These are phyloP conservation scores for Steinernema carpocapsae DNA, from an alignment of 2,888 invertebrate genomes.

Conservation along the genomic window DNA sequence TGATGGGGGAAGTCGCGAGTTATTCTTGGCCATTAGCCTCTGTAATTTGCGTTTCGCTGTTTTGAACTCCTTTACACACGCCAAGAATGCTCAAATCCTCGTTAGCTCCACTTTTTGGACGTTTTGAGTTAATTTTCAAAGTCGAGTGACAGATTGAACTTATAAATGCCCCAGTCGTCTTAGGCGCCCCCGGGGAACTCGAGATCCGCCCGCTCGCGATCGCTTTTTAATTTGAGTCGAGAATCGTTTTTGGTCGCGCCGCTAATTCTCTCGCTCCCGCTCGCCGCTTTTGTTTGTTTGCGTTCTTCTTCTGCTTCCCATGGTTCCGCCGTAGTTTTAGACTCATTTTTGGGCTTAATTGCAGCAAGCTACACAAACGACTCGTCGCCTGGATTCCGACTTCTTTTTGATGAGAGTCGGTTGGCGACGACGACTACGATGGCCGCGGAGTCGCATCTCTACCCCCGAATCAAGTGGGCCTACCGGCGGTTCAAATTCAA, in stretches of 20 bases:
- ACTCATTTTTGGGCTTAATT: slow-evolving; percentile 3
- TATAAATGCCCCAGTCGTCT: background rate
- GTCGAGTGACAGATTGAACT: slow-evolving; percentile 23
- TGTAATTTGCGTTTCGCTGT: background rate
- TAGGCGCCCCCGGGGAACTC: background rate
- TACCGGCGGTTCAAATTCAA: slow-evolving; percentile 45
- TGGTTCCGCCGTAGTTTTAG: background rate
- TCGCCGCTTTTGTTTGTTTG: slow-evolving; percentile 10
- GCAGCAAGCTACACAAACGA: slow-evolving; percentile 11
- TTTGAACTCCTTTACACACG: background rate
- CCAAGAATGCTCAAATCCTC: too few relatives aligned
- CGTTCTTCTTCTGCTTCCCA: background rate
- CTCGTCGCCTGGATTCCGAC: background rate
- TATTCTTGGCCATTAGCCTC: background rate
- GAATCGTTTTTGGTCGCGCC: slow-evolving; percentile 1
- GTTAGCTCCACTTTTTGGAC: too few relatives aligned
- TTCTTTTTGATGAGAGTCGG: slow-evolving; percentile 23
- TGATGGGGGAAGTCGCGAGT: slow-evolving; percentile 1
- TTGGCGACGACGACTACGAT: background rate
- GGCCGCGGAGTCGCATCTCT: slow-evolving; percentile 35
- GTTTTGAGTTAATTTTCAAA: too few relatives aligned
- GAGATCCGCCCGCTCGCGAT: background rate
- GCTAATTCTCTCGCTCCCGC: background rate
- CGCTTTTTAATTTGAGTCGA: slow-evolving; percentile 16
- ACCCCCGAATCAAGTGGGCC: slow-evolving; percentile 45